Conservation (phyloP, 2,113 vertebrate species). For the Noctilio leporinus region DNA sequence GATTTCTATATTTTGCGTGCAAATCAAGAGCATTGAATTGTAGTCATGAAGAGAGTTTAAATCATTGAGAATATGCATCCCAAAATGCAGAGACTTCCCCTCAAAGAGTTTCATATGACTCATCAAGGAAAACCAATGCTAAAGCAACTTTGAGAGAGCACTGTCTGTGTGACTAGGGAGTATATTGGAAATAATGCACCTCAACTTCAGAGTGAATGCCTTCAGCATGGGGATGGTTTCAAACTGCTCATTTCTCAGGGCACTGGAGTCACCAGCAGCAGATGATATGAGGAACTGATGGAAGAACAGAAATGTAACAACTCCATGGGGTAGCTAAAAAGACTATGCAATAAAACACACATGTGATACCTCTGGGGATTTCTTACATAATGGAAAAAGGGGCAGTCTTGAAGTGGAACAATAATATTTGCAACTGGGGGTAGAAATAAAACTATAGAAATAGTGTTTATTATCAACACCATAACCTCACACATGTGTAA, state of each 20-base stretch:
- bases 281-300: fast-evolving
- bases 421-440: too few relatives aligned
- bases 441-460: background rate
- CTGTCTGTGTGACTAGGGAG: fast-evolving
- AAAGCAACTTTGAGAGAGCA: fast-evolving
- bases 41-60: background rate
- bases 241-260: background rate
- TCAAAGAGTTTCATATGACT: background rate
- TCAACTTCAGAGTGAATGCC: background rate
- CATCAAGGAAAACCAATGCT: background rate
- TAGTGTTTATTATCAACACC: background rate
- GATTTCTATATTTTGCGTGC: background rate
- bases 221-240: background rate
- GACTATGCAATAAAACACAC: background rate
- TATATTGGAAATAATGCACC: fast-evolving
- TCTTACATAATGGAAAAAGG: background rate
- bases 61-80: background rate
- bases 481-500: too few relatives aligned
- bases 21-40: background rate
- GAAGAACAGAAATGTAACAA: fast-evolving
- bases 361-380: fast-evolving
- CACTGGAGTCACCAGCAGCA: fast-evolving
- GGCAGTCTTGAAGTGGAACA: background rate
- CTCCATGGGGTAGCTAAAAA: fast-evolving
- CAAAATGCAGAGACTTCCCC: background rate